Percentiles rank a stretch among this genome's conserved stretches.
phyloP scores from a whole-genome alignment of 2,888 invertebrate species.

The Megastigmus dorsalis region DNA sequence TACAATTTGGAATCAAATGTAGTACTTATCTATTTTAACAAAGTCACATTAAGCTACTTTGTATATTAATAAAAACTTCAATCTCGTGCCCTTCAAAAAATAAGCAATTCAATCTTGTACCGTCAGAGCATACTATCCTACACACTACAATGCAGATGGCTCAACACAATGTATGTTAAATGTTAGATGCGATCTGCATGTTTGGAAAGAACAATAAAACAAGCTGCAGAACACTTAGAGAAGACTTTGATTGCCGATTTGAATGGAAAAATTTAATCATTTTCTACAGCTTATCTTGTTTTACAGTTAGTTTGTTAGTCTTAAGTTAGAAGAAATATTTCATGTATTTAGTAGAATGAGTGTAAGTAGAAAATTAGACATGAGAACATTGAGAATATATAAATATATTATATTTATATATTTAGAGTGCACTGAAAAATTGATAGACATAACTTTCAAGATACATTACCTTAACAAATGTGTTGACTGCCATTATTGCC shows the following conservation, averaged over 20 bases:
- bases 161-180: conserved; percentile 35
- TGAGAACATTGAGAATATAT: conserved; percentile 48
- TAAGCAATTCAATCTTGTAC: conserved; percentile 70
- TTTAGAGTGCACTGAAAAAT: conserved; percentile 58
- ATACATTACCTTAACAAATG: conserved; percentile 94
- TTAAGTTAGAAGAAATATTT: conserved; percentile 39
- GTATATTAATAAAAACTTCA: conserved; percentile 67
- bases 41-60: conserved; percentile 40
- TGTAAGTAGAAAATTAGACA: conserved; percentile 37
- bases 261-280: not conserved
- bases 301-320: conserved; percentile 29
- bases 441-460: conserved; percentile 56
- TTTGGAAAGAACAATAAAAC: conserved; percentile 62
- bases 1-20: conserved; percentile 23
- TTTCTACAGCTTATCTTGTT: conserved; percentile 66
- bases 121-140: conserved; percentile 68
- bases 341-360: conserved; percentile 42
- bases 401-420: conserved; percentile 46
- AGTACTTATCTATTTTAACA: conserved; percentile 41
- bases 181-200: conserved; percentile 66
- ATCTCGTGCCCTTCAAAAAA: conserved; percentile 74
- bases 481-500: conserved; percentile 99
- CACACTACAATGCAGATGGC: conserved; percentile 57
- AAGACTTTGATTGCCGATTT: not conserved
- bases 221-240: conserved; percentile 62